phyloP scores from a whole-genome alignment of 1,140 invertebrate genomes.

The Drosophila littoralis region DNA sequence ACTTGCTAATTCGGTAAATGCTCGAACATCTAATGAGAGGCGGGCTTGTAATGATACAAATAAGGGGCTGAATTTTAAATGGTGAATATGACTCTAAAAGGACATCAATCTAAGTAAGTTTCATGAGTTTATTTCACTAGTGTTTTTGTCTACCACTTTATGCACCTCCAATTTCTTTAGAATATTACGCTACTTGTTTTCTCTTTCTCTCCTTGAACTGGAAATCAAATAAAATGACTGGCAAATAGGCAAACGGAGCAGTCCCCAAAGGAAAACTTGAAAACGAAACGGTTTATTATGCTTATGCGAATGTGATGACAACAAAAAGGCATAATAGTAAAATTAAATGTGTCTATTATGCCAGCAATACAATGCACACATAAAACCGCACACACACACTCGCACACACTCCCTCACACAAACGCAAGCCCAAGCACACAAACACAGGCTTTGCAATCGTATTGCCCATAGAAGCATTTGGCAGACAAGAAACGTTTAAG shows the following conservation, averaged over 20 bases:
- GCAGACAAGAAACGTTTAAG: slow-evolving; percentile 79
- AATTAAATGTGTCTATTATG: slow-evolving; percentile 83
- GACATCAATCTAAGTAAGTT: neutral
- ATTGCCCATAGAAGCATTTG: slow-evolving; percentile 62
- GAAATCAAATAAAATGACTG: slow-evolving; percentile 78
- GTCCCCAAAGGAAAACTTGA: slow-evolving; percentile 64
- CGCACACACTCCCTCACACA: slow-evolving; percentile 18
- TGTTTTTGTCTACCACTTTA: neutral
- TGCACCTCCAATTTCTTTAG: slow-evolving; percentile 55
- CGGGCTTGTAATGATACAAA: neutral
- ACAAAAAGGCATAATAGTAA: slow-evolving; percentile 83
- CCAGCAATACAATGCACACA: slow-evolving; percentile 79
- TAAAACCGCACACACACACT: slow-evolving; percentile 67
- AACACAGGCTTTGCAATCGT: slow-evolving; percentile 37
- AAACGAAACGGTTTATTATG: slow-evolving; percentile 80
- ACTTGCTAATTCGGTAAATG: slow-evolving; percentile 46
- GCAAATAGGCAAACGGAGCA: slow-evolving; percentile 63
- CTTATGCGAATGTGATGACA: slow-evolving; percentile 81
- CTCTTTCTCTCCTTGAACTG: slow-evolving; percentile 23
- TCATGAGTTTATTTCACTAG: neutral
- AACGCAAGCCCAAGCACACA: slow-evolving; percentile 1
- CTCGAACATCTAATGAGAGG: neutral
- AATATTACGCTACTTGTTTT: slow-evolving; percentile 22
- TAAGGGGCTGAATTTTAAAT: neutral
- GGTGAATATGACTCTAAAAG: neutral